These are phyloP conservation scores for Hedya salicella DNA, from an alignment of 2,888 invertebrate species.

Conservation along the genomic window DNA sequence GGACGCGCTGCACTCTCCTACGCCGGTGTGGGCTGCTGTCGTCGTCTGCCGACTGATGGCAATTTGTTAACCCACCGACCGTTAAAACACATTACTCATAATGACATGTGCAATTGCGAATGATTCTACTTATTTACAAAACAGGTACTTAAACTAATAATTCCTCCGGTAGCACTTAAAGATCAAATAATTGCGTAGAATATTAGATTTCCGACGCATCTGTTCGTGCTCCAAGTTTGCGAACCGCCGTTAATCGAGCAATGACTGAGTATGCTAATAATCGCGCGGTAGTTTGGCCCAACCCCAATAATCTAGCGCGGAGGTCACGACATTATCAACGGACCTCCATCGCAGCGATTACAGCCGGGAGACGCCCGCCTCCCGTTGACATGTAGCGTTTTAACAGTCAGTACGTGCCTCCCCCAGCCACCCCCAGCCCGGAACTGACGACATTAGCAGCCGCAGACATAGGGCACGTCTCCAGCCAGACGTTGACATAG, in stretches of 20 bases:
- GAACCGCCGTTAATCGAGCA: slow-evolving; percentile 20
- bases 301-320: slow-evolving; percentile 51
- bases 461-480: slow-evolving; percentile 81
- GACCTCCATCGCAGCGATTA: slow-evolving; percentile 70
- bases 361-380: slow-evolving; percentile 66
- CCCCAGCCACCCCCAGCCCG: slow-evolving; percentile 55
- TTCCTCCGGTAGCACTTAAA: not conserved
- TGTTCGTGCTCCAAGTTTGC: slow-evolving; percentile 14
- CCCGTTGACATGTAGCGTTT: slow-evolving; percentile 82
- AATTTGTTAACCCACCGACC: slow-evolving; percentile 39
- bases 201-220: slow-evolving; percentile 16
- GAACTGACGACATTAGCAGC: slow-evolving; percentile 83
- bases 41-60: slow-evolving; percentile 24
- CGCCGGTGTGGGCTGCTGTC: slow-evolving; percentile 34
- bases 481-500: slow-evolving; percentile 74
- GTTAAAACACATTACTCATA: slow-evolving; percentile 17
- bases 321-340: slow-evolving; percentile 79
- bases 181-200: not conserved
- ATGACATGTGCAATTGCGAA: not conserved
- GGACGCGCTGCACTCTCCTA: slow-evolving; percentile 32
- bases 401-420: slow-evolving; percentile 81
- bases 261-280: slow-evolving; percentile 46
- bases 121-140: slow-evolving; percentile 3
- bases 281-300: slow-evolving; percentile 54
- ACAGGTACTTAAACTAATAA: not conserved